phyloP scores from a whole-genome alignment of 2,888 invertebrate species.

The Dyspetes luteomarginatus region DNA sequence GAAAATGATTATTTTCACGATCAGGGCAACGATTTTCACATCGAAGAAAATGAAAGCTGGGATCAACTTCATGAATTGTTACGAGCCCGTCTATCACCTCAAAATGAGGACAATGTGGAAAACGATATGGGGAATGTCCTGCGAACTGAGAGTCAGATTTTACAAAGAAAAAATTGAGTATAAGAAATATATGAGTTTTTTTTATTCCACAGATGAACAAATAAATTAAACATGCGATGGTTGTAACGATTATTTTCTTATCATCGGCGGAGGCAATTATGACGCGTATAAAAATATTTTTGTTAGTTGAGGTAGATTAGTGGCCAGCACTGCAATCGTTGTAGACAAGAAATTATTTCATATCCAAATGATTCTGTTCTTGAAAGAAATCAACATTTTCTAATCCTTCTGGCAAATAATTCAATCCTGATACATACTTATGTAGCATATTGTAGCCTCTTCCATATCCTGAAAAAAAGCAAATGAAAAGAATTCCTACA shows the following conservation, averaged over 20 bases:
- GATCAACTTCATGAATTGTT: conserved; percentile 63
- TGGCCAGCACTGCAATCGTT: conserved; percentile 38
- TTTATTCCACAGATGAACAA: neutral
- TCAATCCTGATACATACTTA: conserved; percentile 85
- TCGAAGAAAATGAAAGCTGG: conserved; percentile 38
- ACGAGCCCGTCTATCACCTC: conserved; percentile 34
- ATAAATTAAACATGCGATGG: neutral
- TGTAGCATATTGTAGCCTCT: conserved; percentile 86
- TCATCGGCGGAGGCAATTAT: neutral
- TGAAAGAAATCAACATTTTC: conserved; percentile 86
- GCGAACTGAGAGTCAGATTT: neutral
- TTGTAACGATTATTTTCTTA: neutral
- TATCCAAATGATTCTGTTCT: conserved; percentile 31
- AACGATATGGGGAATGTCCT: neutral
- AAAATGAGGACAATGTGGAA: neutral
- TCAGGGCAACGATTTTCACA: conserved; percentile 66
- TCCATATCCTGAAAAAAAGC: conserved; percentile 85
- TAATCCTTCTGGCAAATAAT: conserved; percentile 89
- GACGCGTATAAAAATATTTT: neutral
- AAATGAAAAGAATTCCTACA: neutral
- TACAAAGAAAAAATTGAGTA: neutral
- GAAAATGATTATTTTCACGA: neutral
- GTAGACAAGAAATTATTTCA: conserved; percentile 58
- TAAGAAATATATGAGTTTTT: neutral
- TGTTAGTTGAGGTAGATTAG: conserved; percentile 27